Conservation (phyloP, 1,140 invertebrate genomes). For the Arctopsyche grandis region DNA sequence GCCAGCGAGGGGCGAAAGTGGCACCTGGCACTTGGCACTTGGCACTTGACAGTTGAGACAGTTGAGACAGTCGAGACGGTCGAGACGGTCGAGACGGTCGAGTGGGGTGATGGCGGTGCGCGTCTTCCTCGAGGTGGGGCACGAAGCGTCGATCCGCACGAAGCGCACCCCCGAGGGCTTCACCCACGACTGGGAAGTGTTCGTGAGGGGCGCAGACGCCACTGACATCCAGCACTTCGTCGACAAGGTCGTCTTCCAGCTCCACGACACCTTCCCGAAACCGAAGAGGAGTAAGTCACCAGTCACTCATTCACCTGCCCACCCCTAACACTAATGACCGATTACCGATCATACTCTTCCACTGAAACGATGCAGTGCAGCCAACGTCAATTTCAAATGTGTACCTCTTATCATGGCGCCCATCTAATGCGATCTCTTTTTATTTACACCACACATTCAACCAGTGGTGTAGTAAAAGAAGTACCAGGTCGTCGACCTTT, state of each 20-base stretch:
- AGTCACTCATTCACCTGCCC: constrained; percentile 34
- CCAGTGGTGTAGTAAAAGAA: no score
- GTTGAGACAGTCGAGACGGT: no score
- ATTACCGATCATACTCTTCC: no score
- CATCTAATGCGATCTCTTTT: no score
- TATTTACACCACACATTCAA: no score
- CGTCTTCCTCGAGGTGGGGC: constrained; percentile 92
- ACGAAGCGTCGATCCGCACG: constrained; percentile 81
- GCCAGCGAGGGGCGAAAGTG: no score
- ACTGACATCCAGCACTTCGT: constrained; percentile 90
- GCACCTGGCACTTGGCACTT: no score
- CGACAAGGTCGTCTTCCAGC: constrained; percentile 93
- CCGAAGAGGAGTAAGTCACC: constrained; percentile 80
- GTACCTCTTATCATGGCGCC: no score
- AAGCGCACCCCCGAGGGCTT: constrained; percentile 87
- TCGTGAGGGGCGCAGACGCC: constrained; percentile 86
- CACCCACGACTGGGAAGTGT: constrained; percentile 98
- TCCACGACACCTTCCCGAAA: constrained; percentile 92
- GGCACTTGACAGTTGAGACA: no score
- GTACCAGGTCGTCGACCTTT: no score
- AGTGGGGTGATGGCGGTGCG: constrained; percentile 72
- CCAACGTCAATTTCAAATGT: neutral
- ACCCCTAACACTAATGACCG: constrained; percentile 5
- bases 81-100: no score
- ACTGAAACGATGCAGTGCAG: neutral